Evolutionary conservation across 2,888 invertebrate genomes (phyloP).

Genomic region (Drosophila stalkeri): DNA sequence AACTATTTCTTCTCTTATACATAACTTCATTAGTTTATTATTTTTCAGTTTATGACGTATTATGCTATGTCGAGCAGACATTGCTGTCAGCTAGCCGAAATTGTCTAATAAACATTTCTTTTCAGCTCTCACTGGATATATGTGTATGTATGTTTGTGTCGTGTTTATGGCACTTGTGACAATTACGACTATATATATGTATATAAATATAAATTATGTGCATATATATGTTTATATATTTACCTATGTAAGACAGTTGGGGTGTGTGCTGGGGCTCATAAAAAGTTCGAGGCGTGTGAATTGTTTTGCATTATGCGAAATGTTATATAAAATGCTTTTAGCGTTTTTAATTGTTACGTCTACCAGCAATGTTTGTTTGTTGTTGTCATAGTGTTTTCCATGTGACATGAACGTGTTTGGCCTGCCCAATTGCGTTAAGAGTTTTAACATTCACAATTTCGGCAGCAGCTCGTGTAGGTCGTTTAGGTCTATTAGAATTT

Average conservation of each 20-base stretch:
- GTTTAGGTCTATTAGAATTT: slow-evolving; percentile 24
- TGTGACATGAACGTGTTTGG: slow-evolving; percentile 58
- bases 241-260: slow-evolving; percentile 16
- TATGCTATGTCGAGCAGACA: slow-evolving; percentile 41
- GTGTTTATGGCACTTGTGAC: slow-evolving; percentile 36
- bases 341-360: slow-evolving; percentile 75
- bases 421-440: slow-evolving; percentile 37
- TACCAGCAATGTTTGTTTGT: slow-evolving; percentile 28
- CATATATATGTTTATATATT: background rate
- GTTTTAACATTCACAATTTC: slow-evolving; percentile 18
- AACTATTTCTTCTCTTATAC: background rate
- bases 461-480: slow-evolving; percentile 15
- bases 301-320: slow-evolving; percentile 52
- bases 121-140: slow-evolving; percentile 39
- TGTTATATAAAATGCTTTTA: slow-evolving; percentile 73
- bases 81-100: slow-evolving; percentile 49
- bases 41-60: slow-evolving; percentile 41
- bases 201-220: background rate
- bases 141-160: slow-evolving; percentile 1
- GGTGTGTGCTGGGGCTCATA: slow-evolving; percentile 53
- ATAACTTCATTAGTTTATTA: slow-evolving; percentile 24
- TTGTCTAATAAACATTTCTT: slow-evolving; percentile 63
- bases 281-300: slow-evolving; percentile 63
- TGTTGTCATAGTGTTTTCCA: slow-evolving; percentile 25
- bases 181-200: slow-evolving; percentile 23